Conservation (phyloP, 2,888 invertebrate genomes). For the Drosophila recens region DNA sequence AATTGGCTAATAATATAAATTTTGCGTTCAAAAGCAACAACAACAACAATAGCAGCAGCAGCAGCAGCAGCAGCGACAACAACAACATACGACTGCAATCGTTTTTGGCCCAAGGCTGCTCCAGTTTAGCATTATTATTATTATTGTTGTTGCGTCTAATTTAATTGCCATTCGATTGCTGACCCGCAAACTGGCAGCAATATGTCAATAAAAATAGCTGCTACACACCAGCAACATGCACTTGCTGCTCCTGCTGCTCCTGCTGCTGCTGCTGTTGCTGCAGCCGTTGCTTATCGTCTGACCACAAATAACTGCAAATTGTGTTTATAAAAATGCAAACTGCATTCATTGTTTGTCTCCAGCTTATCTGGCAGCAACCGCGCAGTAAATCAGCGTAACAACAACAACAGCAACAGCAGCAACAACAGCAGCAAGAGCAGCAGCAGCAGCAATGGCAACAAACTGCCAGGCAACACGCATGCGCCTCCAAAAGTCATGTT, state of each 20-base stretch:
- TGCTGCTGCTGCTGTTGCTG: conserved; percentile 25
- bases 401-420: conserved; percentile 1
- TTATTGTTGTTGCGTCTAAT: conserved; percentile 53
- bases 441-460: conserved; percentile 59
- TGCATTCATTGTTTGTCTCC: conserved; percentile 76
- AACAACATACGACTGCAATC: conserved; percentile 35
- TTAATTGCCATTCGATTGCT: conserved; percentile 80
- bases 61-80: conserved; percentile 16
- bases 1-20: conserved; percentile 78
- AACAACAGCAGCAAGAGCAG: conserved; percentile 40
- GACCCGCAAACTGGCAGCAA: conserved; percentile 68
- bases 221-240: conserved; percentile 58
- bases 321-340: conserved; percentile 71
- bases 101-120: conserved; percentile 61
- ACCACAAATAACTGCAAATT: conserved; percentile 81
- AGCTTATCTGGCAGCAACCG: conserved; percentile 71
- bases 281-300: conserved; percentile 61
- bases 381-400: conserved; percentile 75
- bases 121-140: conserved; percentile 55
- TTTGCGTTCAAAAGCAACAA: conserved; percentile 60
- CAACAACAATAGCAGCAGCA: conserved; percentile 30
- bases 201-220: conserved; percentile 68
- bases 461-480: conserved; percentile 80
- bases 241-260: conserved; percentile 40
- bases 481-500: conserved; percentile 81